Base-by-base conservation (phyloP, 2,888 invertebrate genomes). In the Rhingia campestris region DNA sequence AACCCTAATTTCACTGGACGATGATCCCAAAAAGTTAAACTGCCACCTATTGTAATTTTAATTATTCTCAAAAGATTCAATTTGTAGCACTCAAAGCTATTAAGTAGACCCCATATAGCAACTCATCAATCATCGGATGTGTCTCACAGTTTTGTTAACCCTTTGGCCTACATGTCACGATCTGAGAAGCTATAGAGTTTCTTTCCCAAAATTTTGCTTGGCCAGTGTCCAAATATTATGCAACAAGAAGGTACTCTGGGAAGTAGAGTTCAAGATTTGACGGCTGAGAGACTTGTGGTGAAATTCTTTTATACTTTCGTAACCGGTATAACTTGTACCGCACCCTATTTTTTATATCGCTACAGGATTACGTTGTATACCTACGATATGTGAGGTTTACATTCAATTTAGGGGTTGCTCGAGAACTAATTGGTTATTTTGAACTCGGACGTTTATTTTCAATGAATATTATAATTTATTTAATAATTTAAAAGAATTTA, bases 141-240 rank as follows among this genome's bases (percentile, higher is more conserved):
- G 63, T 69, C 53, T 22, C 37, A 58, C 43, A 43, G 30, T 64
- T 64, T 81, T 47, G 56, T 64, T 70, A 66, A 77, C 77, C 81
- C 53, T 41, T 33, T 64, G 76, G 12, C 64, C 76, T 59, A 6
- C 4, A 32, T 51, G 56, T 43, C 74, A 67, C 30, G 41, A 12
- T 35, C 35, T 61, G 14, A 64, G 81, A 75, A 63, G 75, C 47
- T 74, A 22, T 61, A 22, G 9, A 7, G 6, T 49, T 51, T 56
- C 33, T 39, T 58, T 53, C 41, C 30, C n/a, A 4, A 4, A 35
- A 76, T 47, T 10, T 32, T 22, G 41, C 47, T 9, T 22, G 10
- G 10, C 61, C 10, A 35, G 12, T 82, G 82, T 82, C 82, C 47
- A 79, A 82, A 82, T 82, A 82, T 79, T 82, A 39, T 56, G 3